Percentiles rank a stretch among this genome's conserved stretches.
Evolutionary conservation across 1,140 invertebrate genomes (phyloP).

Genomic region (Drosophila sp.): DNA sequence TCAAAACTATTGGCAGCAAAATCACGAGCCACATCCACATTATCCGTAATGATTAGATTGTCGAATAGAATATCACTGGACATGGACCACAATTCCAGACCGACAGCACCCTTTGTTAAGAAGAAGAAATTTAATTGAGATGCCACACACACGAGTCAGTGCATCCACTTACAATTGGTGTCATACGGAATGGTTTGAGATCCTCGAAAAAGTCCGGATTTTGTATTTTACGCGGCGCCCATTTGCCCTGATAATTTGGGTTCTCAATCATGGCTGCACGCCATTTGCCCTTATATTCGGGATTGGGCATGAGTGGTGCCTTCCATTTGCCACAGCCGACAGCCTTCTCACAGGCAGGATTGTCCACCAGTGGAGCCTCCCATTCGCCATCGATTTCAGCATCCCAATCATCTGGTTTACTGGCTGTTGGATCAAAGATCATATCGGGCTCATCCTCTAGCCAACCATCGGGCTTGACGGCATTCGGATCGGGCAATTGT

Average conservation of each 20-base stretch:
- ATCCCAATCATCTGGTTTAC: constrained; percentile 98
- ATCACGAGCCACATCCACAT: constrained; percentile 89
- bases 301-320: constrained; percentile 93
- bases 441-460: constrained; percentile 95
- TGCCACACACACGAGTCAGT: background rate
- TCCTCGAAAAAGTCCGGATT: constrained; percentile 98
- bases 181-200: constrained; percentile 94
- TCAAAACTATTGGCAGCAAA: constrained; percentile 94
- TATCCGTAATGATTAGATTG: constrained; percentile 96
- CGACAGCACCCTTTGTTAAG: constrained; percentile 90
- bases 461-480: constrained; percentile 96
- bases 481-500: constrained; percentile 94
- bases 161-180: constrained; percentile 91
- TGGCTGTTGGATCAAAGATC: constrained; percentile 93
- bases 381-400: constrained; percentile 99
- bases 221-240: constrained; percentile 92
- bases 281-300: constrained; percentile 97
- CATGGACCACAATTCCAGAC: constrained; percentile 99
- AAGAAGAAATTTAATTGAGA: background rate
- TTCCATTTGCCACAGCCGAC: constrained; percentile 97
- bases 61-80: constrained; percentile 96
- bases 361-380: constrained; percentile 96
- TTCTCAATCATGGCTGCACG: constrained; percentile 94
- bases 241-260: constrained; percentile 97
- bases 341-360: constrained; percentile 93